phyloP scores from a whole-genome alignment of 2,888 invertebrate genomes.

The Drosophila pseudotakahashii region DNA sequence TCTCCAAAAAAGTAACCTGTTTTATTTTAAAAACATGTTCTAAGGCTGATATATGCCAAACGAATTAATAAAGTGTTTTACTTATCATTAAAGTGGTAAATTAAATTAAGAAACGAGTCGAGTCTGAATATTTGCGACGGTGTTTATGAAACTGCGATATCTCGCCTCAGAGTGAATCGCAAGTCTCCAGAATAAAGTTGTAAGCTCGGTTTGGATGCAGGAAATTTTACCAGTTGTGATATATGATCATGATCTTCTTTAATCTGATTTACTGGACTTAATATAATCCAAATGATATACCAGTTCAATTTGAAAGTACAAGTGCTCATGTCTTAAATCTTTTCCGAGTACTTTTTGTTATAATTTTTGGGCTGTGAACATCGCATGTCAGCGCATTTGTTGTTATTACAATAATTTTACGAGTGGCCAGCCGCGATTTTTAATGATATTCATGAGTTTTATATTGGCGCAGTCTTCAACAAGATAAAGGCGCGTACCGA shows the following conservation, averaged over 20 bases:
- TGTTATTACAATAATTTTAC: constrained; percentile 54
- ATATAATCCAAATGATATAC: background rate
- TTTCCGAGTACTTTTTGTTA: background rate
- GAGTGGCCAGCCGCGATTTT: constrained; percentile 24
- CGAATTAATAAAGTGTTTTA: background rate
- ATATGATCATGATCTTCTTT: too few relatives aligned
- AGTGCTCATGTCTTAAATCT: background rate
- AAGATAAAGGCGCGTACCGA: constrained; percentile 53
- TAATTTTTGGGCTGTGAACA: constrained; percentile 21
- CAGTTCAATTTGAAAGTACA: background rate
- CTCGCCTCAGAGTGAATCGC: background rate
- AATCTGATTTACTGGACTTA: background rate
- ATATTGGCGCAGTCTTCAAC: constrained; percentile 45
- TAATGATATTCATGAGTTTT: constrained; percentile 77
- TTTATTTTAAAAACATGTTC: background rate
- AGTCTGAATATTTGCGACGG: background rate
- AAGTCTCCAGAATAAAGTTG: background rate
- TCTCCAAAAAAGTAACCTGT: background rate
- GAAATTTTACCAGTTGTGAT: background rate
- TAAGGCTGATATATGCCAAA: background rate
- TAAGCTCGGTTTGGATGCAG: background rate
- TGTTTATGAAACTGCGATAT: background rate
- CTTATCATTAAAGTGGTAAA: background rate
- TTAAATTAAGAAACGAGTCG: background rate
- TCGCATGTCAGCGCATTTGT: constrained; percentile 43